Conservation (phyloP, 2,113 vertebrate species). For the Osmerus eperlanus region DNA sequence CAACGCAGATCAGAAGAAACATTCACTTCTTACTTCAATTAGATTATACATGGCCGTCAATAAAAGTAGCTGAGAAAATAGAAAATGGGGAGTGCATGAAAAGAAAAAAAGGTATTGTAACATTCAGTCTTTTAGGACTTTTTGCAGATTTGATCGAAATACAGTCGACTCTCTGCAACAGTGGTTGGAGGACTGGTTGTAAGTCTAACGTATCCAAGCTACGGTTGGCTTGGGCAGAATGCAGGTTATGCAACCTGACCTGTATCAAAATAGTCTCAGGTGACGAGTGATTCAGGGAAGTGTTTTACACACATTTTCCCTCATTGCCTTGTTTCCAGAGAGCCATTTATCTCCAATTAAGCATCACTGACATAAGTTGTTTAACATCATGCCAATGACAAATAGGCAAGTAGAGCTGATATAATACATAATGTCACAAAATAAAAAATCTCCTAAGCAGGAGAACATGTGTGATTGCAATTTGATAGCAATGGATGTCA, state of each 20-base stretch:
- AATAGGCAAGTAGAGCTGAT: too few species aligned
- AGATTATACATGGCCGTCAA: neutral
- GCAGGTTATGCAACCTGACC: slow-evolving; percentile 15
- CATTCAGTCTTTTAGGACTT: neutral
- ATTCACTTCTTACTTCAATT: neutral
- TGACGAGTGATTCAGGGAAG: slow-evolving; percentile 8
- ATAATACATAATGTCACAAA: too few species aligned
- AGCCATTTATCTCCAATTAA: neutral
- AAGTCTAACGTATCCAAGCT: neutral
- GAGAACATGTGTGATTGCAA: too few species aligned
- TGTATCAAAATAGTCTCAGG: slow-evolving; percentile 24
- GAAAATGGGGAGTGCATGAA: neutral
- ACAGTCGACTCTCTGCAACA: neutral
- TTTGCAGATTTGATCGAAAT: neutral
- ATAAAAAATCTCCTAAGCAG: too few species aligned
- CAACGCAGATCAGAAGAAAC: neutral
- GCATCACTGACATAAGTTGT: too few species aligned
- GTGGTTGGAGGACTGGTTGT: neutral
- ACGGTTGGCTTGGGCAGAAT: neutral
- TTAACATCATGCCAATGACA: too few species aligned
- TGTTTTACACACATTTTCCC: neutral
- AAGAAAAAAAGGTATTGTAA: neutral
- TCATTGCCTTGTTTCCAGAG: neutral
- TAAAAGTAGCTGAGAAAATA: neutral
- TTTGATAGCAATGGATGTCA: too few species aligned